These are phyloP conservation scores for Callimorpha dominula DNA, from an alignment of 2,888 invertebrate genomes.

Conservation along the genomic window DNA sequence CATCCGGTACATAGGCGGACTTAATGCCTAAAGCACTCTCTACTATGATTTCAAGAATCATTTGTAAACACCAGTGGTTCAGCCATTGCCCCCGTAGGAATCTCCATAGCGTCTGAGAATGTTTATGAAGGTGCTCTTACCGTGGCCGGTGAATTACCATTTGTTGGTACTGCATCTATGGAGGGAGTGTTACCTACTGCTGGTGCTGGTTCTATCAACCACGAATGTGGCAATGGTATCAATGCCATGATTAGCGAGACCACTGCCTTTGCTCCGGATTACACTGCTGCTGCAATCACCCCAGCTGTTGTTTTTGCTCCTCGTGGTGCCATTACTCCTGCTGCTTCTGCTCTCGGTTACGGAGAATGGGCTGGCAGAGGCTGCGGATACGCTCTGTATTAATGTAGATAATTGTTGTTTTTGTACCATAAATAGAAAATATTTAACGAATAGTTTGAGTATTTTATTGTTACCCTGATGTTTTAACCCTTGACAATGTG, in stretches of 20 bases:
- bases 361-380: too few relatives aligned
- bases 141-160: conserved; percentile 57
- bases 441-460: too few relatives aligned
- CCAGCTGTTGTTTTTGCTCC: background rate
- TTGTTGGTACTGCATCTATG: conserved; percentile 55
- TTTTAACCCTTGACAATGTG: too few relatives aligned
- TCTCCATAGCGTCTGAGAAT: conserved; percentile 60
- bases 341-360: too few relatives aligned
- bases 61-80: conserved; percentile 8
- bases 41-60: too few relatives aligned
- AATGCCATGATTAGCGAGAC: conserved; percentile 18
- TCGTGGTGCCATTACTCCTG: too few relatives aligned
- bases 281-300: conserved; percentile 1
- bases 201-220: conserved; percentile 51
- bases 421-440: too few relatives aligned
- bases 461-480: too few relatives aligned
- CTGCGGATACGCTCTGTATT: too few relatives aligned
- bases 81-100: conserved; percentile 52
- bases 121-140: conserved; percentile 50
- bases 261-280: conserved; percentile 2
- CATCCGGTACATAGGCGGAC: too few relatives aligned
- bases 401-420: too few relatives aligned
- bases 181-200: conserved; percentile 53
- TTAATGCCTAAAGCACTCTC: too few relatives aligned
- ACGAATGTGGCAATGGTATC: conserved; percentile 52